Evolutionary conservation across 2,797 vertebrate genomes (phyloP).

Genomic region (Gambusia yucatana): DNA sequence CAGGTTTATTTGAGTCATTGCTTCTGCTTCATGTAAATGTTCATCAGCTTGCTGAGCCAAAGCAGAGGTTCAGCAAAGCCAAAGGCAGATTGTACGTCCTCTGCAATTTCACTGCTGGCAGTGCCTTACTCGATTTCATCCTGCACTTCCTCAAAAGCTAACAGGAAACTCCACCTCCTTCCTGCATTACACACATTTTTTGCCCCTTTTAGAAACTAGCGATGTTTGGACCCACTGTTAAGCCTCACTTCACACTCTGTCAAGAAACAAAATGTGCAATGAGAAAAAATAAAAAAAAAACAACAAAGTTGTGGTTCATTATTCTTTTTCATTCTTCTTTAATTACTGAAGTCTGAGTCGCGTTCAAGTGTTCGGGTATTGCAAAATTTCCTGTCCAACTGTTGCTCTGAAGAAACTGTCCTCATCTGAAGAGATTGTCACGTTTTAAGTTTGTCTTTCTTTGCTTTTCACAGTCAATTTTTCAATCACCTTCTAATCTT

Average conservation of each 20-base stretch:
- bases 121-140: conserved; percentile 46
- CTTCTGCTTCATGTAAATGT: conserved; percentile 9
- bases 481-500: conserved; percentile 71
- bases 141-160: conserved; percentile 60
- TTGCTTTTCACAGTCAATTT: conserved; percentile 57
- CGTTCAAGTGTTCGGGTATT: background rate
- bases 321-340: conserved; percentile 25
- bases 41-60: conserved; percentile 2
- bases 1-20: conserved; percentile 3
- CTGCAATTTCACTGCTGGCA: conserved; percentile 55
- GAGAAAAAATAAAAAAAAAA: background rate
- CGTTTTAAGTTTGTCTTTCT: conserved; percentile 45
- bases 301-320: conserved; percentile 20
- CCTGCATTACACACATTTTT: conserved; percentile 50
- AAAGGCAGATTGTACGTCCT: conserved; percentile 26
- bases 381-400: conserved; percentile 19
- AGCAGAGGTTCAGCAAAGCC: conserved; percentile 7
- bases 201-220: conserved; percentile 14
- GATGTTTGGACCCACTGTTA: conserved; percentile 15
- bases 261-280: conserved; percentile 4
- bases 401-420: conserved; percentile 23
- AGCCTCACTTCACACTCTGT: conserved; percentile 55
- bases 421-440: conserved; percentile 29
- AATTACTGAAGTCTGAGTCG: conserved; percentile 30
- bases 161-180: conserved; percentile 73